Percentiles rank a stretch among this genome's conserved stretches.
Evolutionary conservation across 2,113 vertebrate genomes (phyloP).

Genomic region (Platysternon megacephalum): DNA sequence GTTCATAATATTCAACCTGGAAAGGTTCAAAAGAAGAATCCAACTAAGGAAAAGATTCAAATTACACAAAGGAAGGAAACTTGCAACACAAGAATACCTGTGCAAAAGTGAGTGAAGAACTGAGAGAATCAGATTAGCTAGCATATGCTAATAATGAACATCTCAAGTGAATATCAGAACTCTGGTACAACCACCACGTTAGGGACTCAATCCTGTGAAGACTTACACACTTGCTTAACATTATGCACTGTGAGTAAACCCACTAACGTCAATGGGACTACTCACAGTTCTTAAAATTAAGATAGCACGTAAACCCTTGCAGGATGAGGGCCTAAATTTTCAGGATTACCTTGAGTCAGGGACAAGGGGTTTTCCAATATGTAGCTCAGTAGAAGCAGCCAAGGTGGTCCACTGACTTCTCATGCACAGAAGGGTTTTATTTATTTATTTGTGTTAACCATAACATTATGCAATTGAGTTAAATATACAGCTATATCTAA

Average conservation of each 20-base stretch:
- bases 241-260: too few species aligned
- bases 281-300: background rate
- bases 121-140: background rate
- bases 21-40: background rate
- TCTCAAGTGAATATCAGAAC: too few species aligned
- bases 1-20: background rate
- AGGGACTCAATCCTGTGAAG: too few species aligned
- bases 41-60: background rate
- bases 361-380: background rate
- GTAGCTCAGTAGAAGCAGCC: background rate
- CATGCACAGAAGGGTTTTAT: background rate
- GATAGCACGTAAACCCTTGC: background rate
- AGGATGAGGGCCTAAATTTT: background rate
- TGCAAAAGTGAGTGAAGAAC: background rate
- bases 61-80: too few species aligned
- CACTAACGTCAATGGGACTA: too few species aligned
- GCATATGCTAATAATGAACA: background rate
- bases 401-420: background rate
- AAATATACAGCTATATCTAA: background rate
- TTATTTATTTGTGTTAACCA: background rate
- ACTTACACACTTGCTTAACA: too few species aligned
- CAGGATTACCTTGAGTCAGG: background rate
- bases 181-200: too few species aligned
- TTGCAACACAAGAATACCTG: too few species aligned
- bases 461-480: background rate